Evolutionary conservation across 2,888 invertebrate species (phyloP), one percentile per base, ranked within the genome.

Genomic region (Erebia aethiops): DNA sequence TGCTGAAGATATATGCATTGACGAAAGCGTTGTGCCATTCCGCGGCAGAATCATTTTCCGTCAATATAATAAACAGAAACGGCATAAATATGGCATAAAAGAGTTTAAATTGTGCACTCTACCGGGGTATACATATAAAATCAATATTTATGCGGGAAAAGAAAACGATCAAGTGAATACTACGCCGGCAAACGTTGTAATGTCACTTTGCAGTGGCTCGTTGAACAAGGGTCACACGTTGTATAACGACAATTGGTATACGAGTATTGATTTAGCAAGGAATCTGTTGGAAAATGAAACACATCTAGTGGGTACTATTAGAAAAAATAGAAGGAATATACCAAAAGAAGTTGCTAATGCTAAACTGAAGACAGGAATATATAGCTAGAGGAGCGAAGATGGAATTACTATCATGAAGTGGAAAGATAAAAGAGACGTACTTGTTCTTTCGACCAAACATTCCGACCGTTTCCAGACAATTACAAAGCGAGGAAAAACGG

Each of bases 71-170:
- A 69, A 71, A 54, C 46, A 60, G 13, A 71, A 71, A 49, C 52
- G 67, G 13, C 68, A 71, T 26, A 65, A 71, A 41, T 79, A 82
- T 69, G 80, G 79, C 0, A 79, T 81, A 2, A 82, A 82, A 69
- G 54, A 74, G 11, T 83, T 85, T 68, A 84, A 86, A 78, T 21
- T 82, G 10, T 82, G 81, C 65, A 76, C 76, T 4, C 0, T 73
- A 49, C 81, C 81, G 7, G 82, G 82, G 8, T 84, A 83, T 70
- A 84, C 82, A 14, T 78, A 67, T 62, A 80, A 79, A 71, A 58
- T 82, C 13, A 13, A 75, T 69, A 43, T 81, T 14, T 82, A 82
- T 71, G 74, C 76, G 21, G 82, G 81, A 1, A 84, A 81, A 79
- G 35, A 68, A 43, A 73, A 79, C 49, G 79, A 80, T 64, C 49